Evolutionary conservation across 2,888 invertebrate genomes (phyloP), one percentile per base, ranked within the genome.

Genomic region (Drosophila demipolita): DNA sequence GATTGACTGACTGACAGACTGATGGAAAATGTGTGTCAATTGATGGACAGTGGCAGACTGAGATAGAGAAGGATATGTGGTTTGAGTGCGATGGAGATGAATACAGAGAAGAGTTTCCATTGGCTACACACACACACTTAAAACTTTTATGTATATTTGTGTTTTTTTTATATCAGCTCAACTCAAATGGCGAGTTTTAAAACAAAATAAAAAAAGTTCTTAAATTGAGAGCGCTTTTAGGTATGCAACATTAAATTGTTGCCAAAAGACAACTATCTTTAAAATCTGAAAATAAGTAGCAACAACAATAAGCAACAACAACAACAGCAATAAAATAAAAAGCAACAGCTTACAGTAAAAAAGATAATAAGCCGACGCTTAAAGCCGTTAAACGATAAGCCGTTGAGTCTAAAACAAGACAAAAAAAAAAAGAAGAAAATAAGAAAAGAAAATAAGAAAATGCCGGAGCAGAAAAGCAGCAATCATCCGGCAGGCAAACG

Each of bases 141-240:
- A 29, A 29, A 29, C 29, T 6, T 29, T 29, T 29, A 29, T 29
- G 6, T 15, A 29, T 15, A 60, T 53, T 32, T 6, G 20, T 0
- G 1, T 45, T 12, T 45, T 7, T 45, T 20, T 45, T 79, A 71
- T 81, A 80, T 73, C 75, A 79, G 72, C 83, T 85, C 60, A 73
- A 75, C 23, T 12, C 20, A 32, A 45, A 57, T 33, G 20, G 38
- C 26, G 64, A 75, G 59, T 53, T 53, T 63, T 59, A 65, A 48
- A 53, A 23, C 42, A 29, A 49, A 48, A 55, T 29, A 12, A 45
- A 35, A 54, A 65, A 68, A 62, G 73, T 80, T 71, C 63, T 82
- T 63, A 85, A 83, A 69, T 68, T 59, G 64, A 57, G 45, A 29
- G 23, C 71, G 71, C 68, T 66, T 50, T 29, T 67, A 77, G 80